A percentile compares a stretch with the other conserved stretches of the same genome.
Conservation (phyloP, 1,140 invertebrate genomes). For the Drosophila pachea region DNA sequence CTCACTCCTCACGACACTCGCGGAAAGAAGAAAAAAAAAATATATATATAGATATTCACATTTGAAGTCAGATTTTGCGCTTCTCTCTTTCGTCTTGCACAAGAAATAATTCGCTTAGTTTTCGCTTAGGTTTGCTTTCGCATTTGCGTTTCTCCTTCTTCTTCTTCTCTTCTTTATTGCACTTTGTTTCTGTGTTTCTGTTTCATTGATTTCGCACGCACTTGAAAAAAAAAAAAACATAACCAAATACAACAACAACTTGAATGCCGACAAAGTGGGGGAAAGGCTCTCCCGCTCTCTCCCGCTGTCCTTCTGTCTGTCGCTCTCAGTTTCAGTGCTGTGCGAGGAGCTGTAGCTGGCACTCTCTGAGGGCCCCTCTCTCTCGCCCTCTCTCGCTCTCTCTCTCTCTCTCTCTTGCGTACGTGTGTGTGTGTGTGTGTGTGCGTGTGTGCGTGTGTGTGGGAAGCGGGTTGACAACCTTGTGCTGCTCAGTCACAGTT, state of each 20-base stretch:
- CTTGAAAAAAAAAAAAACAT: slow-evolving; percentile 54
- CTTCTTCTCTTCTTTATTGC: slow-evolving; percentile 22
- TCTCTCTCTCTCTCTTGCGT: slow-evolving; percentile 11
- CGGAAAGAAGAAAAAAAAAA: slow-evolving; percentile 16
- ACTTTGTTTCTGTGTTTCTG: slow-evolving; percentile 30
- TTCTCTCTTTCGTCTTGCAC: slow-evolving; percentile 19
- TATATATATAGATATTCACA: too few relatives aligned
- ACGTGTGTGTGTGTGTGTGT: neutral
- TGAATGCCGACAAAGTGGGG: slow-evolving; percentile 52
- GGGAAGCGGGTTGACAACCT: slow-evolving; percentile 40
- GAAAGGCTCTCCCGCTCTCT: neutral
- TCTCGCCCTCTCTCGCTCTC: slow-evolving; percentile 18
- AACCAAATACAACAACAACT: slow-evolving; percentile 40
- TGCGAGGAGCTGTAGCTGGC: neutral
- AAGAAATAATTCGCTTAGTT: slow-evolving; percentile 36
- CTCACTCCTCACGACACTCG: slow-evolving; percentile 16
- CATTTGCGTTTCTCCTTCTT: slow-evolving; percentile 4
- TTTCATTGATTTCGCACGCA: slow-evolving; percentile 44
- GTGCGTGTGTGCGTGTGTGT: neutral
- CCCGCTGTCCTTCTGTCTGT: neutral
- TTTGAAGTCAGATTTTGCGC: neutral
- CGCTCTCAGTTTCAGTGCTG: neutral
- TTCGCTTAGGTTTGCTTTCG: slow-evolving; percentile 19
- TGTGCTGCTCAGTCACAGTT: slow-evolving; percentile 43
- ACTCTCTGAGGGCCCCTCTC: slow-evolving; percentile 7